Percentiles rank a stretch among this genome's conserved stretches.
Evolutionary conservation across 2,113 vertebrate genomes (phyloP).

Genomic region (Morone chrysops): DNA sequence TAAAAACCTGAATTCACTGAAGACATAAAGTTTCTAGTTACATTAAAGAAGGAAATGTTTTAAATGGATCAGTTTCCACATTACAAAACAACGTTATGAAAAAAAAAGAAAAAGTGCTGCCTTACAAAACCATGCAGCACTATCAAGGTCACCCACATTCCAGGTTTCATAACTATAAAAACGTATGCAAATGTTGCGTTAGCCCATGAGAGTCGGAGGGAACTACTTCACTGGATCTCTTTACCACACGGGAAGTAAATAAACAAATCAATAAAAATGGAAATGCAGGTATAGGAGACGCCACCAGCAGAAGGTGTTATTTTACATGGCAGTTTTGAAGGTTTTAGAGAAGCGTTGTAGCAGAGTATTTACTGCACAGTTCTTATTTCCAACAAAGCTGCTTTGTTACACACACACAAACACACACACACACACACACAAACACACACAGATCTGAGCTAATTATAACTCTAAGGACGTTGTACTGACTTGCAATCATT

Average conservation of each 20-base stretch:
- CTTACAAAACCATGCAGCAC: slow-evolving; percentile 67
- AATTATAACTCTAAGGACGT: slow-evolving; percentile 32
- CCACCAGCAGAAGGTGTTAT: not conserved
- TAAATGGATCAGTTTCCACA: not conserved
- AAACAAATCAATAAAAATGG: not conserved
- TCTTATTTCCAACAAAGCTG: not conserved
- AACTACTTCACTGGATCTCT: too few species aligned
- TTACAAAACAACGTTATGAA: slow-evolving; percentile 54
- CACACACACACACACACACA: not conserved
- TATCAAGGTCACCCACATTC: slow-evolving; percentile 77
- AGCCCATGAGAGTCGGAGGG: not conserved
- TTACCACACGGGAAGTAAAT: not conserved
- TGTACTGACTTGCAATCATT: slow-evolving; percentile 5
- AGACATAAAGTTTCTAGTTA: not conserved
- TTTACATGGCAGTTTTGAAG: not conserved
- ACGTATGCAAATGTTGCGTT: slow-evolving; percentile 64
- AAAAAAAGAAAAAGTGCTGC: not conserved
- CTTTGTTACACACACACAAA: not conserved
- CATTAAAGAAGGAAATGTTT: not conserved
- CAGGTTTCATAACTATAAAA: slow-evolving; percentile 71
- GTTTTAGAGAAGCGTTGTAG: not conserved
- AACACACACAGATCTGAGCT: not conserved
- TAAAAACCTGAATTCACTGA: not conserved
- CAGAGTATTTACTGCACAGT: not conserved
- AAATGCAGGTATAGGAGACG: not conserved